Conservation (phyloP, 2,113 vertebrate species). For the Chlorodrepanis virens region DNA sequence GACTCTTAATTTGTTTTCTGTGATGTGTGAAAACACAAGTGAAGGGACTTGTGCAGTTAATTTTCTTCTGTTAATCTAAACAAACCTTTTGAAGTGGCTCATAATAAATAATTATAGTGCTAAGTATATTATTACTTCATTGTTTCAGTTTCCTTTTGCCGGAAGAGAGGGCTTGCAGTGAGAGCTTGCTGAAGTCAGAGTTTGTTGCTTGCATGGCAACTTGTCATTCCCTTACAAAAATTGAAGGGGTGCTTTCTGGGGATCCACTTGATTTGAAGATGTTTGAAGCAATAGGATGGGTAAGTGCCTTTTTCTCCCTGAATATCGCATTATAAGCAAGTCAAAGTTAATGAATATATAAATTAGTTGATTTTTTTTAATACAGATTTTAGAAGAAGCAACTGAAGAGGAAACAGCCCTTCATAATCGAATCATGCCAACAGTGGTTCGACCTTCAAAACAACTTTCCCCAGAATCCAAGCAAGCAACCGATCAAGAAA, state of each 20-base stretch:
- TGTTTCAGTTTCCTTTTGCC: constrained; percentile 85
- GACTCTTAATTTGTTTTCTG: background rate
- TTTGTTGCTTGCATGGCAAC: constrained; percentile 98
- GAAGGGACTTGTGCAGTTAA: constrained; percentile 23
- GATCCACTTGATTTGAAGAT: constrained; percentile 97
- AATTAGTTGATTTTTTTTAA: background rate
- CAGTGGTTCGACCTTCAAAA: constrained; percentile 92
- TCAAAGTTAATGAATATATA: background rate
- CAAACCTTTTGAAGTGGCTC: constrained; percentile 54
- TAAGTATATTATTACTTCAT: constrained; percentile 53
- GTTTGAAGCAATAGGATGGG: constrained; percentile 98
- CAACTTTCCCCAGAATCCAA: constrained; percentile 82
- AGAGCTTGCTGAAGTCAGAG: constrained; percentile 87
- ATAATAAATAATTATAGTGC: constrained; percentile 43
- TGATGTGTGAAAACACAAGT: background rate
- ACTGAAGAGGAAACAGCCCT: constrained; percentile 97
- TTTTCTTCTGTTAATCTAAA: constrained; percentile 53
- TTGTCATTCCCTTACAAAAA: constrained; percentile 98
- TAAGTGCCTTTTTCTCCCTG: constrained; percentile 65
- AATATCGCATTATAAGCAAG: background rate
- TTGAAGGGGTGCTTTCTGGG: constrained; percentile 92
- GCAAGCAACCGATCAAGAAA: constrained; percentile 79
- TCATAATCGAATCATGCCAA: constrained; percentile 95
- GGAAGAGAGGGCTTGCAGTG: constrained; percentile 85
- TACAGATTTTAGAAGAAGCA: constrained; percentile 91